Conservation (phyloP, 2,113 vertebrate genomes). For the Mesoclemmys tuberculata region DNA sequence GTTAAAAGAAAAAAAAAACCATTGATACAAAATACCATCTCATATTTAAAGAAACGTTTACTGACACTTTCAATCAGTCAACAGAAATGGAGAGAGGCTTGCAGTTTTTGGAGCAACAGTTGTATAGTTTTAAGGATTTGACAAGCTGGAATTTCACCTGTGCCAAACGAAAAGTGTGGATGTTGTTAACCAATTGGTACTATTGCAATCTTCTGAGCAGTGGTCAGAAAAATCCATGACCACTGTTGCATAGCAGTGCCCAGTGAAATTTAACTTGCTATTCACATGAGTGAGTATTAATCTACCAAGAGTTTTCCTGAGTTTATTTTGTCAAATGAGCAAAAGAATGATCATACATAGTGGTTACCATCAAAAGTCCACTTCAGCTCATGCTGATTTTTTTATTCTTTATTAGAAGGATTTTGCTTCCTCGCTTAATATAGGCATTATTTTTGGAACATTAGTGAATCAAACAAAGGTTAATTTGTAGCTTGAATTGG, state of each 20-base stretch:
- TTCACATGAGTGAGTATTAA: slow-evolving; percentile 46
- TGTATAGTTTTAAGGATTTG: slow-evolving; percentile 26
- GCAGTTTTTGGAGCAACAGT: not conserved
- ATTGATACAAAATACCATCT: slow-evolving; percentile 2
- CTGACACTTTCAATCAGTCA: slow-evolving; percentile 35
- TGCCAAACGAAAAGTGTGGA: slow-evolving; percentile 48
- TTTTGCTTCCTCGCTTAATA: slow-evolving; percentile 51
- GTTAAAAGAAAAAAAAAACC: slow-evolving; percentile 31
- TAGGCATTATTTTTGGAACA: slow-evolving; percentile 51
- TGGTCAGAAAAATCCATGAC: slow-evolving; percentile 57
- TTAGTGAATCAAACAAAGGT: slow-evolving; percentile 49
- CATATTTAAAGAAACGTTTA: slow-evolving; percentile 42
- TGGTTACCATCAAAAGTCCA: slow-evolving; percentile 31
- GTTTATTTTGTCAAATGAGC: slow-evolving; percentile 36
- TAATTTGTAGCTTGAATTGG: slow-evolving; percentile 42
- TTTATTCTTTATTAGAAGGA: slow-evolving; percentile 54
- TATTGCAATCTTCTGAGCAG: slow-evolving; percentile 53
- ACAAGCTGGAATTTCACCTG: slow-evolving; percentile 51
- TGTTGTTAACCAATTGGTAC: slow-evolving; percentile 47
- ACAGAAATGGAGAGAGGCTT: slow-evolving; percentile 13
- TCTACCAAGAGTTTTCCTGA: slow-evolving; percentile 66
- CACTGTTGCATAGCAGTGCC: slow-evolving; percentile 9
- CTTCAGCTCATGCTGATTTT: slow-evolving; percentile 53
- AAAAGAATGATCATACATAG: slow-evolving; percentile 53
- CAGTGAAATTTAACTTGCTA: slow-evolving; percentile 41